These are phyloP conservation scores for Anolis sagrei DNA, from an alignment of 2,113 vertebrate species.

Conservation along the genomic window DNA sequence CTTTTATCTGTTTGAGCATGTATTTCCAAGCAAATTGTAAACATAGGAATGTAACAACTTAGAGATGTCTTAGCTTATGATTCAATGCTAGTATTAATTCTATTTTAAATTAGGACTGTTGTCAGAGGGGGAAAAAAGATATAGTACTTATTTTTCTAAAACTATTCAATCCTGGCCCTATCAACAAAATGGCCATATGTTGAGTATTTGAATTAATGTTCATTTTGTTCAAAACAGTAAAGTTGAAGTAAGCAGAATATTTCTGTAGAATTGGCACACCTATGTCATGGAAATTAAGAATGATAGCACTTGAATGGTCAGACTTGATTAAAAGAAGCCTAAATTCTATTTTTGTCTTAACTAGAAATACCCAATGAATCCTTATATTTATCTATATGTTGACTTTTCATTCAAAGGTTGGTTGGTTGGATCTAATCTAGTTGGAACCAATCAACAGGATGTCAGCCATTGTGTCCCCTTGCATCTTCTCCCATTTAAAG, in stretches of 20 bases:
- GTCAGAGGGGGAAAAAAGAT: not conserved
- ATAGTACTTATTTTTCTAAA: not conserved
- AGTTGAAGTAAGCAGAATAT: conserved; percentile 42
- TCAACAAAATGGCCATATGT: not conserved
- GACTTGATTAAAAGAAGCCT: conserved; percentile 46
- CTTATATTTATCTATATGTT: too few species aligned
- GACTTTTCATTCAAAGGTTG: too few species aligned
- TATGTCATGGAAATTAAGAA: conserved; percentile 63
- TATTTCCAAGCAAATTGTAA: conserved; percentile 29
- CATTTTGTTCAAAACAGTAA: conserved; percentile 32
- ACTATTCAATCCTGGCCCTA: not conserved
- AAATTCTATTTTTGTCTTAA: not conserved
- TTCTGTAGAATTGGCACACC: conserved; percentile 57
- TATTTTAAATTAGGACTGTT: conserved; percentile 20
- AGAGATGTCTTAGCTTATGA: conserved; percentile 34
- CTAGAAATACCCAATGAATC: too few species aligned
- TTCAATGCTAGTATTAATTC: not conserved
- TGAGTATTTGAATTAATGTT: conserved; percentile 41
- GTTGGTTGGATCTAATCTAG: too few species aligned
- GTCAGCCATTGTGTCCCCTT: conserved; percentile 30
- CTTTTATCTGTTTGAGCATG: fast-evolving
- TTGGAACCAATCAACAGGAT: too few species aligned
- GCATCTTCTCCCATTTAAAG: conserved; percentile 29
- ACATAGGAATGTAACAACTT: conserved; percentile 8
- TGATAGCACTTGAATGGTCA: conserved; percentile 61